A percentile compares a stretch with the other conserved stretches of the same genome.
Conservation (phyloP, 2,888 invertebrate species). For the Agapetus fuscipes region DNA sequence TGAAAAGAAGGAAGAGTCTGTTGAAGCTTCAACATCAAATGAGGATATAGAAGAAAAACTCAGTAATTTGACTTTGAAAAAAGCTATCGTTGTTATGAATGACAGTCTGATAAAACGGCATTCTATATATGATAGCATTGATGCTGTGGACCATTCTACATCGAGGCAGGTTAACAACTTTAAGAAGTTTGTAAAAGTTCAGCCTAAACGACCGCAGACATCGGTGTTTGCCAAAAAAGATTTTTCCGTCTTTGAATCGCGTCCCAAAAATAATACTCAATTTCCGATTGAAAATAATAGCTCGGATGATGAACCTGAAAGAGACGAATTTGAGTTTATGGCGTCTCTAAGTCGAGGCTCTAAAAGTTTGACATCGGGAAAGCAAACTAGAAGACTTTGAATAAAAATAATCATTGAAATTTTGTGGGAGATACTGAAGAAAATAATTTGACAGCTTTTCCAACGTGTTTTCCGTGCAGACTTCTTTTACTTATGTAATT, state of each 20-base stretch:
- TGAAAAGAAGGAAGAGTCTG: no score
- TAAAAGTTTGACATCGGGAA: slow-evolving; percentile 20
- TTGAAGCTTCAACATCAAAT: no score
- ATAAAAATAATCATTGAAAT: slow-evolving; percentile 22
- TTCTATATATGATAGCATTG: no score
- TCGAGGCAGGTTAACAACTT: slow-evolving; percentile 15
- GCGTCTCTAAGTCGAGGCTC: slow-evolving; percentile 8
- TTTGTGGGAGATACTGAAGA: no score
- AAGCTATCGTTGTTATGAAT: slow-evolving; percentile 10
- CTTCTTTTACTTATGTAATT: no score
- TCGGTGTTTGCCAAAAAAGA: slow-evolving; percentile 10
- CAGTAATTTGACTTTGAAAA: slow-evolving; percentile 7
- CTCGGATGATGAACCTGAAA: slow-evolving; percentile 10
- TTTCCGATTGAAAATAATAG: not conserved
- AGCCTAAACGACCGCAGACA: slow-evolving; percentile 10
- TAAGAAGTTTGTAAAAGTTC: slow-evolving; percentile 18
- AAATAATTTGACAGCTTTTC: no score
- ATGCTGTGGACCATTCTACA: not conserved
- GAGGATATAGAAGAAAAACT: slow-evolving; percentile 1
- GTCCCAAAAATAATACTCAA: slow-evolving; percentile 2
- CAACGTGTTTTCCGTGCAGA: no score
- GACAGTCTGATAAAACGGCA: slow-evolving; percentile 7
- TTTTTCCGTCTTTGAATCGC: slow-evolving; percentile 13
- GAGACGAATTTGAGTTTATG: slow-evolving; percentile 2
- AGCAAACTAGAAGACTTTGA: slow-evolving; percentile 23